These are phyloP conservation scores for Dusona sp. DNA, from an alignment of 2,888 invertebrate species.

Conservation along the genomic window DNA sequence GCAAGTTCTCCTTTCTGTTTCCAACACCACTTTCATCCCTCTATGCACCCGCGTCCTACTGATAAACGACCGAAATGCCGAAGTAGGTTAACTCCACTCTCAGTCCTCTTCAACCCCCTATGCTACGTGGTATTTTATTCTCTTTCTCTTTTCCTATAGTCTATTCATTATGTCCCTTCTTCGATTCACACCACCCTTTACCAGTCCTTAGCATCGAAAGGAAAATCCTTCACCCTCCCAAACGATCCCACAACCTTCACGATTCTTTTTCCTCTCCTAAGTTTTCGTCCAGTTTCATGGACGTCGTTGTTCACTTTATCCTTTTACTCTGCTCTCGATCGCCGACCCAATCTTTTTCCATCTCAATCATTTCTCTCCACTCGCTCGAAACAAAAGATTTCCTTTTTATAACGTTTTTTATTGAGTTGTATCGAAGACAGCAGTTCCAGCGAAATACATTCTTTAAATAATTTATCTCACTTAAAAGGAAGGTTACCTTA, in stretches of 20 bases:
- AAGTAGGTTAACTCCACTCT: conserved; percentile 80
- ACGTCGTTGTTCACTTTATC: conserved; percentile 62
- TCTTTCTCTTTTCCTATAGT: conserved; percentile 34
- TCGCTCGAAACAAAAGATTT: conserved; percentile 27
- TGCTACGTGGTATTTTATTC: conserved; percentile 43
- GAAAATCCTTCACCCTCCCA: conserved; percentile 59
- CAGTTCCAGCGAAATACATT: not conserved
- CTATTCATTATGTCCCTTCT: conserved; percentile 42
- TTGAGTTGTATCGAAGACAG: conserved; percentile 1
- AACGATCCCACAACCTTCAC: conserved; percentile 62
- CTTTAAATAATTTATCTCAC: not conserved
- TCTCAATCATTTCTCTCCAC: conserved; percentile 58
- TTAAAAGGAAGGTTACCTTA: too few species aligned
- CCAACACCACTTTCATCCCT: conserved; percentile 36
- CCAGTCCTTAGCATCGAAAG: conserved; percentile 58
- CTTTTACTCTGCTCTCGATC: conserved; percentile 37
- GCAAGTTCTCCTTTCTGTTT: conserved; percentile 52
- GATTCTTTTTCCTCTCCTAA: conserved; percentile 33
- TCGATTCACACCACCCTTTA: conserved; percentile 56
- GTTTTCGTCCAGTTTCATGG: conserved; percentile 59
- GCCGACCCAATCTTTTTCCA: conserved; percentile 58
- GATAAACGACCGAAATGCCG: conserved; percentile 79
- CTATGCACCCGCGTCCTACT: conserved; percentile 57
- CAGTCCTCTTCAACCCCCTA: conserved; percentile 61
- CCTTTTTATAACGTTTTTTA: conserved; percentile 25